A percentile compares a stretch with the other conserved stretches of the same genome.
Conservation (phyloP, 2,888 invertebrate genomes). For the Ennomos fuscantarius region DNA sequence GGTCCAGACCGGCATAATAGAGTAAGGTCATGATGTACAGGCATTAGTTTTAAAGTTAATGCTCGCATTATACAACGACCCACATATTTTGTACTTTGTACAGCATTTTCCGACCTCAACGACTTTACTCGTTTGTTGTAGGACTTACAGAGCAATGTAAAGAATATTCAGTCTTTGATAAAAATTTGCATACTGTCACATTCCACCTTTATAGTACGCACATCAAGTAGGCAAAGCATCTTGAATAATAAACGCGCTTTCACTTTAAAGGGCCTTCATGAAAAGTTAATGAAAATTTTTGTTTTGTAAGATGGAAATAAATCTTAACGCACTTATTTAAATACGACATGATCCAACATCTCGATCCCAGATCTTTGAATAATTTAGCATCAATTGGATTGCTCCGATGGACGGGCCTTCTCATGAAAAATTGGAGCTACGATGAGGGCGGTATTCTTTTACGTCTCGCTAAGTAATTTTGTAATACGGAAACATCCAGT, state of each 20-base stretch:
- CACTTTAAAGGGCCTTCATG: conserved; percentile 22
- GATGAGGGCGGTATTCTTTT: conserved; percentile 32
- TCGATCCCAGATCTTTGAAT: conserved; percentile 50
- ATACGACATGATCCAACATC: conserved; percentile 37
- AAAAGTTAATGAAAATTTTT: conserved; percentile 30
- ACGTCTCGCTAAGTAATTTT: conserved; percentile 42
- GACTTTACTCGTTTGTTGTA: conserved; percentile 10
- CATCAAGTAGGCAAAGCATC: conserved; percentile 7
- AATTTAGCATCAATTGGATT: conserved; percentile 57
- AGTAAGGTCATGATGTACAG: conserved; percentile 34
- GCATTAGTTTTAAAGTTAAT: conserved; percentile 28
- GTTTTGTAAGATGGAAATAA: conserved; percentile 25
- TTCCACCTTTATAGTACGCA: conserved; percentile 6
- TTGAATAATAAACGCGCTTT: conserved; percentile 25
- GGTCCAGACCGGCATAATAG: conserved; percentile 23
- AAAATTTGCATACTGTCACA: conserved; percentile 21
- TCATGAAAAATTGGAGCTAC: conserved; percentile 45
- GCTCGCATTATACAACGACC: conserved; percentile 20
- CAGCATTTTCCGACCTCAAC: conserved; percentile 10
- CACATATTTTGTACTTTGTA: conserved; percentile 17
- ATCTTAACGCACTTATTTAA: conserved; percentile 27
- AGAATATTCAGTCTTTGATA: conserved; percentile 3
- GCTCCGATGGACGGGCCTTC: conserved; percentile 43
- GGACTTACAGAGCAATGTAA: background rate
- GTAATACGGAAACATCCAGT: conserved; percentile 51